Evolutionary conservation across 2,888 invertebrate genomes (phyloP).

Genomic region (Platycheirus albimanus): DNA sequence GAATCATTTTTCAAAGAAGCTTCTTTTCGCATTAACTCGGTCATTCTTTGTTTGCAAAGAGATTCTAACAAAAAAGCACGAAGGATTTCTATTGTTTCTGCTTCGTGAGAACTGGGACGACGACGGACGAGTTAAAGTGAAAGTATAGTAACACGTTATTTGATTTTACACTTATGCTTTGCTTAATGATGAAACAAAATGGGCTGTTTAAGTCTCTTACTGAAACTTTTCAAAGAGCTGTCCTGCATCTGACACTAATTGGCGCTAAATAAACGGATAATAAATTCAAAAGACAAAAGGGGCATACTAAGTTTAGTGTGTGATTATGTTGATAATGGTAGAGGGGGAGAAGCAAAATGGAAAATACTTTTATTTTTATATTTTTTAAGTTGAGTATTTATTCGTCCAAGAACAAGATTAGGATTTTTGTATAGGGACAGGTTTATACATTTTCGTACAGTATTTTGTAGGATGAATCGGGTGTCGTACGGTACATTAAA

Average conservation of each 20-base stretch:
- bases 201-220: neutral
- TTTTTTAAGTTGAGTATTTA: too few relatives aligned
- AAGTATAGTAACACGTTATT: constrained; percentile 42
- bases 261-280: constrained; percentile 46
- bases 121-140: constrained; percentile 30
- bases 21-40: constrained; percentile 66
- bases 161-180: constrained; percentile 31
- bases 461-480: too few relatives aligned
- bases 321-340: too few relatives aligned
- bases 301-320: too few relatives aligned
- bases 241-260: constrained; percentile 59
- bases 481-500: too few relatives aligned
- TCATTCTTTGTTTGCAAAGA: constrained; percentile 57
- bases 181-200: constrained; percentile 58
- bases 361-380: too few relatives aligned
- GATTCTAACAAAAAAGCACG: constrained; percentile 1
- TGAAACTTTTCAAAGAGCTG: neutral
- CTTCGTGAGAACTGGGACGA: constrained; percentile 42
- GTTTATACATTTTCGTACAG: too few relatives aligned
- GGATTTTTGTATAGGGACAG: too few relatives aligned
- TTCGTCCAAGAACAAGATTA: too few relatives aligned
- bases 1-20: constrained; percentile 25
- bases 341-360: too few relatives aligned
- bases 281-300: constrained; percentile 2
- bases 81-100: constrained; percentile 39